Evolutionary conservation across 2,797 vertebrate species (phyloP).

Genomic region (Podarcis siculus): DNA sequence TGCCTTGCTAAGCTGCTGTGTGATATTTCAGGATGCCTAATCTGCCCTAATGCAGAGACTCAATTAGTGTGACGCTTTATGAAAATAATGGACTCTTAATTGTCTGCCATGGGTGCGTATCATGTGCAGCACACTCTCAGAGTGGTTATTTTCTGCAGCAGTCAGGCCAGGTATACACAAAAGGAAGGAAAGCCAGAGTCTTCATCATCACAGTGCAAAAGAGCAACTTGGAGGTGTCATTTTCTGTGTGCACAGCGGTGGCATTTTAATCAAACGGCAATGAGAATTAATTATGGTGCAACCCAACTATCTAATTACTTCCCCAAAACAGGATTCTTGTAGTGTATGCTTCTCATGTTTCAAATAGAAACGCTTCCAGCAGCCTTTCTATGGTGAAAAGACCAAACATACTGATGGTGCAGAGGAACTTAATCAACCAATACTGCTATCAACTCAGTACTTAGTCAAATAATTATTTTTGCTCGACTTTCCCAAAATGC

Average conservation of each 20-base stretch:
- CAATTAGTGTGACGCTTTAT: conserved; percentile 14
- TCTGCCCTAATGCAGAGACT: conserved; percentile 22
- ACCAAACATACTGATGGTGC: background rate
- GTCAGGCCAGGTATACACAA: conserved; percentile 15
- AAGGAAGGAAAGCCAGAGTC: background rate
- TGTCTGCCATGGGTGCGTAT: background rate
- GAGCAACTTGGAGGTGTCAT: conserved; percentile 12
- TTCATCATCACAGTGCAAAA: conserved; percentile 25
- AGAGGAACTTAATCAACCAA: background rate
- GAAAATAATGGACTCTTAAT: conserved; percentile 12
- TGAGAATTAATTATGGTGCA: background rate
- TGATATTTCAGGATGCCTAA: conserved; percentile 12
- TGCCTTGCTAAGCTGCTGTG: background rate
- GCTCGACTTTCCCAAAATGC: background rate
- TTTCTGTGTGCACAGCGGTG: background rate
- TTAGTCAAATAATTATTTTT: background rate
- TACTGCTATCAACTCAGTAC: background rate
- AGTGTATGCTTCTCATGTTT: background rate
- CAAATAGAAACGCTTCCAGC: background rate
- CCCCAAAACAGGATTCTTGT: background rate
- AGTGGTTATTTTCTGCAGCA: conserved; percentile 31
- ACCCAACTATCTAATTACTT: background rate
- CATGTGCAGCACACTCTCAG: conserved; percentile 8
- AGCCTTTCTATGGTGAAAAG: background rate
- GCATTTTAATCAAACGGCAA: background rate